A percentile compares a stretch with the other conserved stretches of the same genome.
Conservation (phyloP, 2,797 vertebrate genomes). For the Melanotaenia nigrans region DNA sequence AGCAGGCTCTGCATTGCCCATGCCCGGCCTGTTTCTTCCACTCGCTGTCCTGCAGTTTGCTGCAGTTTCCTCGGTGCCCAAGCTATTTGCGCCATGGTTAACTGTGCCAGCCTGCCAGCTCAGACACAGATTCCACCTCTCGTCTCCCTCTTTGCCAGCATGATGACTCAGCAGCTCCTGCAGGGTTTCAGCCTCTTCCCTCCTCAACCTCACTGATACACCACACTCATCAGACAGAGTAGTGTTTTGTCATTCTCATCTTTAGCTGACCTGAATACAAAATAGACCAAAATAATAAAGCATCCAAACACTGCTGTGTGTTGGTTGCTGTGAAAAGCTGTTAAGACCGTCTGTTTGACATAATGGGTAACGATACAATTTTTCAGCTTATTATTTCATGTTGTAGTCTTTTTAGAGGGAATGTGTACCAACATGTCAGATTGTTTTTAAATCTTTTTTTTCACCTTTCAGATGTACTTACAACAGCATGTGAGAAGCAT, state of each 20-base stretch:
- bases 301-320: conserved; percentile 22
- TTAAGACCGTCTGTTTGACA: conserved; percentile 31
- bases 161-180: conserved; percentile 79
- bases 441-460: conserved; percentile 18
- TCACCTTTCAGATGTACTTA: conserved; percentile 35
- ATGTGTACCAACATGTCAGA: neutral
- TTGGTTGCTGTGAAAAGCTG: conserved; percentile 21
- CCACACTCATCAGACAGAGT: conserved; percentile 73
- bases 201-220: conserved; percentile 61
- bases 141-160: conserved; percentile 71
- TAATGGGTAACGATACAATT: conserved; percentile 9
- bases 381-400: conserved; percentile 8
- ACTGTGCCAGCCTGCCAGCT: conserved; percentile 81
- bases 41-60: conserved; percentile 60
- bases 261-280: conserved; percentile 69
- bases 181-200: conserved; percentile 68
- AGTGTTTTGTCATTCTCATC: conserved; percentile 73
- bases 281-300: conserved; percentile 53
- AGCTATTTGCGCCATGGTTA: conserved; percentile 78
- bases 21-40: conserved; percentile 57
- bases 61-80: conserved; percentile 64
- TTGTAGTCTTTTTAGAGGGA: neutral
- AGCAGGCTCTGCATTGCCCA: conserved; percentile 55
- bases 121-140: conserved; percentile 78
- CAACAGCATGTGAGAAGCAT: conserved; percentile 46